Base-by-base conservation (phyloP, 2,113 vertebrate genomes). In the Callaeas wilsoni region DNA sequence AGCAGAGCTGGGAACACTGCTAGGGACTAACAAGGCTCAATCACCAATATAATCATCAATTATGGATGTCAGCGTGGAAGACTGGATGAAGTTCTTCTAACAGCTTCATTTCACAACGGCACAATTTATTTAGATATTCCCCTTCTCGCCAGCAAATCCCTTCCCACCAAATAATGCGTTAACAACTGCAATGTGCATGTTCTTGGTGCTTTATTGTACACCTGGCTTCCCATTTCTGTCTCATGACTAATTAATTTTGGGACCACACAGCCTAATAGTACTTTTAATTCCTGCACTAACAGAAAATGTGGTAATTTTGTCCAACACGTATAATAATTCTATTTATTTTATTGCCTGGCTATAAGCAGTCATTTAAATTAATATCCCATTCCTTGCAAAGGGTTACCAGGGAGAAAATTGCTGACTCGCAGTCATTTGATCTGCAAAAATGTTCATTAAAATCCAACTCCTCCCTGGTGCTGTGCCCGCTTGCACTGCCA, bases 321-420 rank as follows among this genome's bases (percentile, higher is more conserved):
- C 71, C 53, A 49, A 33, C 26, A 2, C 2, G 20, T 50, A 6
- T 7, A 75, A 70, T 59, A 93, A 87, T 35, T 65, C 81, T 56
- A 15, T 89, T 80, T 75, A 23, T 92, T 91, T 94, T 84, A 75
- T 44, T 29, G 32, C 90, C 65, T 50, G 70, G 30, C 29, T 81
- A 29, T 20, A 42, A 91, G 71, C 67, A 89, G 41, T 35, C 81
- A 52, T 87, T 89, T 59, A n/a, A 91, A 96, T 90, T 69, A 84
- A 90, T 42, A 50, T 7, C 35, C 71, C 32, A 3, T 18, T 57
- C 63, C 70, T 86, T 70, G 70, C 67, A 83, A 83, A 29, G 3
- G 32, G 32, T 76, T 59, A 27, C 53, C 7, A 52, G 60, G 0
- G 12, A 84, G 89, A 23, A 85, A 92, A 96, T 46, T 39, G 17